A percentile compares a stretch with the other conserved stretches of the same genome.
Conservation (phyloP, 2,888 invertebrate genomes). For the Phalera bucephala region DNA sequence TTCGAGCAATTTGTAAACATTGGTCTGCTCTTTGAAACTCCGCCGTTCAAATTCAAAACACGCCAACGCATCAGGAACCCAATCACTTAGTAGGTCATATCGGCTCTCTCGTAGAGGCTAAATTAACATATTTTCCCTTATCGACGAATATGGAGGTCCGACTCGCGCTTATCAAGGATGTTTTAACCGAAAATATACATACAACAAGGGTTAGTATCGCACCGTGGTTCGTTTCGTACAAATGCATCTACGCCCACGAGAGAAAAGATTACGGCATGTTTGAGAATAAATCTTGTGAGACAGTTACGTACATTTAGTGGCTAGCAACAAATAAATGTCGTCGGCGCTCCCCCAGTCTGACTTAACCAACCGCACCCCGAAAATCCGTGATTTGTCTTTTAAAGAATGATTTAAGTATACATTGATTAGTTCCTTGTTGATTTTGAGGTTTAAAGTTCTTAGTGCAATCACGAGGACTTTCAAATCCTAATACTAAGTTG, state of each 20-base stretch:
- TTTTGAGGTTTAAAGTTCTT: too few relatives aligned
- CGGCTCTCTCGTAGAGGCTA: conserved; percentile 62
- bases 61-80: conserved; percentile 67
- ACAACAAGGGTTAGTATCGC: conserved; percentile 61
- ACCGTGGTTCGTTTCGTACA: conserved; percentile 58
- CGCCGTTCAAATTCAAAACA: conserved; percentile 72
- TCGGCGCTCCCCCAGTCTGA: conserved; percentile 51
- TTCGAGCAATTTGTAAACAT: conserved; percentile 75
- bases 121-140: conserved; percentile 82
- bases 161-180: conserved; percentile 71
- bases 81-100: conserved; percentile 82
- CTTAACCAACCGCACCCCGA: conserved; percentile 47
- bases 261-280: conserved; percentile 75
- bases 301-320: conserved; percentile 71
- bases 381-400: conserved; percentile 34
- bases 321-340: conserved; percentile 69
- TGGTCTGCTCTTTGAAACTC: conserved; percentile 55
- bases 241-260: conserved; percentile 74
- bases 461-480: too few relatives aligned
- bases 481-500: too few relatives aligned
- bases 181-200: conserved; percentile 71
- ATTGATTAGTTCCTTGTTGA: too few relatives aligned
- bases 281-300: conserved; percentile 74
- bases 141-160: conserved; percentile 70
- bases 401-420: conserved; percentile 43